Conservation (phyloP, 2,888 invertebrate genomes). For the Bombylius major region DNA sequence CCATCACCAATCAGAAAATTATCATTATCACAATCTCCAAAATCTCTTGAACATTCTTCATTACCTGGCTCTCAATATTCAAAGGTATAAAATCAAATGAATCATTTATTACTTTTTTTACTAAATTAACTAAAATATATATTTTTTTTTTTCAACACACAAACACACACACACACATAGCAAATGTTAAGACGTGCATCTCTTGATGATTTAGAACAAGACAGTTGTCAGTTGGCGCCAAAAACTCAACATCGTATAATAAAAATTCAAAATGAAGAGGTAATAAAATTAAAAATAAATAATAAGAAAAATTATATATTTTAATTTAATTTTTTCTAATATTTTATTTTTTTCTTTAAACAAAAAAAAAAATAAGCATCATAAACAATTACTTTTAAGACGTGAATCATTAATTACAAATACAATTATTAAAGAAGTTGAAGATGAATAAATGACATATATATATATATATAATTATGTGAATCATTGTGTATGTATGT, state of each 20-base stretch:
- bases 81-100: not conserved
- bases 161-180: not conserved
- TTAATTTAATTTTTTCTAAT: not conserved
- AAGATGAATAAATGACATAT: constrained; percentile 36
- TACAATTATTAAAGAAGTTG: constrained; percentile 57
- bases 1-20: constrained; percentile 52
- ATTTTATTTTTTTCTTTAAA: not conserved
- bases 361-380: constrained; percentile 21
- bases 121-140: too few relatives aligned
- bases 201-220: constrained; percentile 68
- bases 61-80: not conserved
- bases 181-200: constrained; percentile 59
- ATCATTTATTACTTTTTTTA: not conserved
- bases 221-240: constrained; percentile 69
- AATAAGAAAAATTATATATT: too few relatives aligned
- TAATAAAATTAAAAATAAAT: constrained; percentile 24
- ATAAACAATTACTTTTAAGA: constrained; percentile 30
- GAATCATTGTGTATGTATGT: too few relatives aligned
- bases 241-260: constrained; percentile 70
- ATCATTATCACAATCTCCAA: constrained; percentile 22
- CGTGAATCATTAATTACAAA: constrained; percentile 45
- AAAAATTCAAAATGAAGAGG: constrained; percentile 60
- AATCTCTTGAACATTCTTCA: constrained; percentile 24
- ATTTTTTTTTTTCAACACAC: too few relatives aligned
- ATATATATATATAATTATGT: too few relatives aligned